A percentile compares a stretch with the other conserved stretches of the same genome.
phyloP scores from a whole-genome alignment of 2,888 invertebrate genomes.

The Hermaeophaga mercurialis region DNA sequence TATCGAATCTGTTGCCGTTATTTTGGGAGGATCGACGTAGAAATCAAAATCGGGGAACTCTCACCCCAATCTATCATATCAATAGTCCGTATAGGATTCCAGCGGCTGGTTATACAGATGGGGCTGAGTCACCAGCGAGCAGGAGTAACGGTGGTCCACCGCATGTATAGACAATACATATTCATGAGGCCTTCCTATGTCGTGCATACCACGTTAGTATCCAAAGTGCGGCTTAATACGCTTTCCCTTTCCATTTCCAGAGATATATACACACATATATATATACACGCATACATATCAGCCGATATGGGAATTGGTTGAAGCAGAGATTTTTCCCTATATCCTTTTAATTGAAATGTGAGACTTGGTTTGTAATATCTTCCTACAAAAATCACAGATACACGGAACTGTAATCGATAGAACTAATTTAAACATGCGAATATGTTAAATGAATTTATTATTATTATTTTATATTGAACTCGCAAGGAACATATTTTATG shows the following conservation, averaged over 20 bases:
- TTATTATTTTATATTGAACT: too few species aligned
- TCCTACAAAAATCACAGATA: too few species aligned
- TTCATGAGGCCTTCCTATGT: constrained; percentile 53
- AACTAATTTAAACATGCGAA: too few species aligned
- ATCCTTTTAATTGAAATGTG: constrained; percentile 21
- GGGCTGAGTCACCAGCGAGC: constrained; percentile 52
- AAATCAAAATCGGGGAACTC: constrained; percentile 42
- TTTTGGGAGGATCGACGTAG: constrained; percentile 34
- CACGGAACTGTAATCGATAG: too few species aligned
- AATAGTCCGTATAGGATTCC: constrained; percentile 53
- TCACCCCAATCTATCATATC: constrained; percentile 56
- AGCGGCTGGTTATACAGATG: constrained; percentile 48
- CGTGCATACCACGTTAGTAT: constrained; percentile 37
- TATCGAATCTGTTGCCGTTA: constrained; percentile 27
- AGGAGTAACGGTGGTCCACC: constrained; percentile 33
- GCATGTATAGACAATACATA: constrained; percentile 57
- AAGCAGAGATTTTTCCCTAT: constrained; percentile 21
- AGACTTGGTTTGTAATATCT: neutral
- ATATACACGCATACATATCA: constrained; percentile 5
- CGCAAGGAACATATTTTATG: too few species aligned
- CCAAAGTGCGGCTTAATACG: constrained; percentile 39
- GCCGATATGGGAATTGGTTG: constrained; percentile 21
- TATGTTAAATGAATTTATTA: too few species aligned
- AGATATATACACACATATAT: constrained; percentile 20
- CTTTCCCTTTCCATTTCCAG: constrained; percentile 52